Evolutionary conservation across 2,797 vertebrate genomes (phyloP), one percentile per base, ranked within the genome.

Genomic region (Lateolabrax maculatus): DNA sequence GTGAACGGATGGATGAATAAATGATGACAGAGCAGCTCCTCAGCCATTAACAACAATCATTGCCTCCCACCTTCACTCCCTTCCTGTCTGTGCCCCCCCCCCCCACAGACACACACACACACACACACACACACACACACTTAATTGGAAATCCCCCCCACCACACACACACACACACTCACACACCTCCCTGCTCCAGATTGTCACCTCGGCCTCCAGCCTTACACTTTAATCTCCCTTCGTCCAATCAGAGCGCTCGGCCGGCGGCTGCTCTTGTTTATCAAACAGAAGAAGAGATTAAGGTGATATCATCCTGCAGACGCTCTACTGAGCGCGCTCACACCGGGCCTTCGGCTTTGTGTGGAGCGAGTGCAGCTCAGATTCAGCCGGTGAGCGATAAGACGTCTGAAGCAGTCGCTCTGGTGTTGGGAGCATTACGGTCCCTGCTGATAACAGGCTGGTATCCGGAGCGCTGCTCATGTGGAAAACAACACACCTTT

Each of bases 231-330:
- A 76, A 89, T 87, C 89, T 76, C 39, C 67, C n/a, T 43, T 43
- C 27, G 34, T 49, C 84, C 86, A 90, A 84, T 87, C 72, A 19
- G 62, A 74, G 71, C n/a, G 9, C 69, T n/a, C 1, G 0, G 36
- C 29, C 6, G 12, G 66, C 31, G 23, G 60, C 81, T 37, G 69
- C 63, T 69, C 1, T n/a, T 87, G 83, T 86, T 89, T 88, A 90
- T 85, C 84, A 81, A 87, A 84, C 85, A 85, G 61, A 57, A 10
- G 79, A 27, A 12, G 31, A 84, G 78, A 81, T 84, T 34, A 29
- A 39, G 52, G 55, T 51, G 83, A 84, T 80, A 72, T 13, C 44
- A 36, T 69, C 71, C 75, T 57, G 58, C 64, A 23, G 67, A n/a
- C 60, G 36, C 60, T 57, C 19, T 2, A 46, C 76, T 67, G 67